phyloP scores from a whole-genome alignment of 2,797 vertebrate genomes.

The Aplochiton taeniatus region DNA sequence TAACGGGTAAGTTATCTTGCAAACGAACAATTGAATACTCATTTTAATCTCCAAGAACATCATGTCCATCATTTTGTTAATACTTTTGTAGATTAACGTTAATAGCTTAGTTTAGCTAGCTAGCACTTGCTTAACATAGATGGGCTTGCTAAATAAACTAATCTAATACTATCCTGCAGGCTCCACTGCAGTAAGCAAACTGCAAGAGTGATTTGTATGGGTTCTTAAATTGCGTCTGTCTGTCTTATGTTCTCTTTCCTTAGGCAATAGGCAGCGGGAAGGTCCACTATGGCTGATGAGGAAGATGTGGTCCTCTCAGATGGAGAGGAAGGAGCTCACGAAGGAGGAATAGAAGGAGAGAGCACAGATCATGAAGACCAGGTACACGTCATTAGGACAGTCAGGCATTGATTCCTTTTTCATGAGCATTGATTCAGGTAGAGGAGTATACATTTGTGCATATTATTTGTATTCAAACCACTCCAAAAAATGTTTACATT shows the following conservation, averaged over 20 bases:
- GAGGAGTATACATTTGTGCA: too few species aligned
- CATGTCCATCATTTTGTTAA: too few species aligned
- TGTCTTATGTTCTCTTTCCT: neutral
- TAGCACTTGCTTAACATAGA: neutral
- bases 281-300: constrained; percentile 35
- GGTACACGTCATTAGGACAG: constrained; percentile 8
- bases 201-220: too few species aligned
- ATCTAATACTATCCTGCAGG: neutral
- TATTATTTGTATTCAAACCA: too few species aligned
- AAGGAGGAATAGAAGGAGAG: constrained; percentile 23
- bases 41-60: too few species aligned
- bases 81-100: too few species aligned
- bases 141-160: neutral
- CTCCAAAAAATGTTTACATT: neutral
- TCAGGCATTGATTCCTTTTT: neutral
- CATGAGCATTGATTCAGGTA: too few species aligned
- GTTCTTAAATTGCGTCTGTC: too few species aligned
- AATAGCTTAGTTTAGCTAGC: too few species aligned
- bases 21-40: too few species aligned
- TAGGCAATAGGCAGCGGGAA: neutral
- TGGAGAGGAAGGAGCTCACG: constrained; percentile 37
- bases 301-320: constrained; percentile 41
- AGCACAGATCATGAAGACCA: constrained; percentile 19
- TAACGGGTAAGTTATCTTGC: too few species aligned
- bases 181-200: neutral